phyloP scores from a whole-genome alignment of 2,797 vertebrate genomes.

The Micropoecilia bifurca region DNA sequence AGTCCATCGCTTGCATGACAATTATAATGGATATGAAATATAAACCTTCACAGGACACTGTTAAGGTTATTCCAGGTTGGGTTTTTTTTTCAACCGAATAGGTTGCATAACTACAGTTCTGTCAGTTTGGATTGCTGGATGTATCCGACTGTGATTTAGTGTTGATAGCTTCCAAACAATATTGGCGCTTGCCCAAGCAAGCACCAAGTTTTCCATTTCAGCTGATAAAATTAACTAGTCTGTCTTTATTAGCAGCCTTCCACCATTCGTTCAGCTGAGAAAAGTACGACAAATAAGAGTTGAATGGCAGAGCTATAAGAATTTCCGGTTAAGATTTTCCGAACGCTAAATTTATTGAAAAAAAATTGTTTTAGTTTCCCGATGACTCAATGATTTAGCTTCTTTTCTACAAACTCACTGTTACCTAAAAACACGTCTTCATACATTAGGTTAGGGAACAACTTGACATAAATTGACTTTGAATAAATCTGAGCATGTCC shows the following conservation, averaged over 20 bases:
- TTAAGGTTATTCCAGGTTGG: too few species aligned
- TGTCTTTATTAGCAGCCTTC: not conserved
- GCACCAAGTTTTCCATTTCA: not conserved
- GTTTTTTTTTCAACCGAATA: too few species aligned
- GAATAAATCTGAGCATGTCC: not conserved
- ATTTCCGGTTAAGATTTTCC: not conserved
- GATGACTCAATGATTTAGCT: not conserved
- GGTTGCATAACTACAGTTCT: not conserved
- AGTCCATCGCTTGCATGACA: too few species aligned
- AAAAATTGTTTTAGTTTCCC: not conserved
- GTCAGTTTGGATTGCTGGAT: not conserved
- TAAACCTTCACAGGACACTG: too few species aligned
- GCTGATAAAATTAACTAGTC: not conserved
- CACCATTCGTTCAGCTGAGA: not conserved
- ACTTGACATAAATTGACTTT: not conserved
- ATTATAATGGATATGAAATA: too few species aligned
- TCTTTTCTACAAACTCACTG: not conserved
- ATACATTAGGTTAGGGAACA: not conserved
- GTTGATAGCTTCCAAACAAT: not conserved
- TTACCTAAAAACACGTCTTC: not conserved
- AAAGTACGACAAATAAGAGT: not conserved
- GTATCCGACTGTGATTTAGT: not conserved
- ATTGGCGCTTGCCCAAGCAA: too few species aligned
- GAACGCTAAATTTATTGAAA: not conserved
- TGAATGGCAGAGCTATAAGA: not conserved